phyloP scores from a whole-genome alignment of 1,140 invertebrate species.

The Drosophila parabipectinata region DNA sequence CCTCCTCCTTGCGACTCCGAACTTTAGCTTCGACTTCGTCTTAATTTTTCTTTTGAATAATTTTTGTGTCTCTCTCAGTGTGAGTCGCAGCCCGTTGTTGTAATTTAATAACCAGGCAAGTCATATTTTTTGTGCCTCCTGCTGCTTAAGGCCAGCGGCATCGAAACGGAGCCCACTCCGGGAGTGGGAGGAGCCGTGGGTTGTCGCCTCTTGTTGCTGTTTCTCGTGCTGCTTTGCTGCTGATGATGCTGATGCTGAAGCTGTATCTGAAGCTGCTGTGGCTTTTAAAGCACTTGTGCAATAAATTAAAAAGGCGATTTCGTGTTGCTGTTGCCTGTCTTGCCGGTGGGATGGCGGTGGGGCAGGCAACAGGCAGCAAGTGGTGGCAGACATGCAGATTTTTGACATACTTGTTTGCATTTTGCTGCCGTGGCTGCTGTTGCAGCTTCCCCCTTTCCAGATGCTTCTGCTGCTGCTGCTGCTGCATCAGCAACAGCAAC shows the following conservation, averaged over 20 bases:
- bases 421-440: conserved; percentile 72
- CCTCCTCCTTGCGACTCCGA: background rate
- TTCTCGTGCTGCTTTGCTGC: conserved; percentile 9
- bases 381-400: conserved; percentile 82
- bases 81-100: conserved; percentile 67
- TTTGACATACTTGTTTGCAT: conserved; percentile 82
- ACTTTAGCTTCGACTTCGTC: conserved; percentile 18
- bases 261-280: conserved; percentile 37
- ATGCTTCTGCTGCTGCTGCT: conserved; percentile 31
- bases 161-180: conserved; percentile 24
- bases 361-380: conserved; percentile 55
- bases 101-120: conserved; percentile 80
- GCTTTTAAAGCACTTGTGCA: conserved; percentile 81
- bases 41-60: conserved; percentile 59
- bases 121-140: conserved; percentile 76
- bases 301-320: conserved; percentile 82
- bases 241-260: background rate
- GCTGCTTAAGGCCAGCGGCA: conserved; percentile 66
- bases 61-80: conserved; percentile 80
- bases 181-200: conserved; percentile 54
- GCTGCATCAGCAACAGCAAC: conserved; percentile 61
- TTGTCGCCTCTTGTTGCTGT: conserved; percentile 21
- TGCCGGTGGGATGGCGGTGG: conserved; percentile 8
- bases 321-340: conserved; percentile 63
- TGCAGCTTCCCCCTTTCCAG: conserved; percentile 26